phyloP scores from a whole-genome alignment of 2,888 invertebrate genomes.

The Drosophila pegasa region DNA sequence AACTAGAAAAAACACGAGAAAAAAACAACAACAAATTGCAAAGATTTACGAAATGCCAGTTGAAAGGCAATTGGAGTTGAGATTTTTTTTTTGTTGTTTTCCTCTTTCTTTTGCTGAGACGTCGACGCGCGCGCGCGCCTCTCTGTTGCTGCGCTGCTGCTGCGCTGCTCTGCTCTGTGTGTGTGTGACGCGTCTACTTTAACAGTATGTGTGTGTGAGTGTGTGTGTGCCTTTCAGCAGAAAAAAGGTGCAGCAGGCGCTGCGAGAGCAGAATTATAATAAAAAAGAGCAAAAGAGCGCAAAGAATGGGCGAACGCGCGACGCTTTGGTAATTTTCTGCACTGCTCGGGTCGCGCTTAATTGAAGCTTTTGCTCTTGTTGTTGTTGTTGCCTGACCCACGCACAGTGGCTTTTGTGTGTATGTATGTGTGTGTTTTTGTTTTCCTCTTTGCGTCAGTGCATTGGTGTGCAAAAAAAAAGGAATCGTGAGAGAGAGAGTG shows the following conservation, averaged over 20 bases:
- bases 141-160: slow-evolving; percentile 9
- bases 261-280: slow-evolving; percentile 33
- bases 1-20: too few species aligned
- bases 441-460: slow-evolving; percentile 12
- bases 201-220: slow-evolving; percentile 9
- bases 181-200: slow-evolving; percentile 20
- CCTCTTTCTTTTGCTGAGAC: slow-evolving; percentile 10
- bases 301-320: slow-evolving; percentile 24
- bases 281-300: slow-evolving; percentile 27
- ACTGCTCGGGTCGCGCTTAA: slow-evolving; percentile 44
- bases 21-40: slow-evolving; percentile 30
- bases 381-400: slow-evolving; percentile 30
- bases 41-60: slow-evolving; percentile 48
- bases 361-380: slow-evolving; percentile 40
- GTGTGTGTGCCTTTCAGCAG: slow-evolving; percentile 61
- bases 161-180: slow-evolving; percentile 11
- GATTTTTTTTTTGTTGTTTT: slow-evolving; percentile 15
- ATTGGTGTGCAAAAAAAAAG: slow-evolving; percentile 17
- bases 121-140: slow-evolving; percentile 26
- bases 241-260: slow-evolving; percentile 73
- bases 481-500: background rate
- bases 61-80: slow-evolving; percentile 46
- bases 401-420: slow-evolving; percentile 17
- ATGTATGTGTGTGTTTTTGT: slow-evolving; percentile 17
- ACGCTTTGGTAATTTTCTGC: slow-evolving; percentile 35